A percentile compares a stretch with the other conserved stretches of the same genome.
Evolutionary conservation across 1,140 invertebrate genomes (phyloP).

Genomic region (Trachymyrmex septentrionalis): DNA sequence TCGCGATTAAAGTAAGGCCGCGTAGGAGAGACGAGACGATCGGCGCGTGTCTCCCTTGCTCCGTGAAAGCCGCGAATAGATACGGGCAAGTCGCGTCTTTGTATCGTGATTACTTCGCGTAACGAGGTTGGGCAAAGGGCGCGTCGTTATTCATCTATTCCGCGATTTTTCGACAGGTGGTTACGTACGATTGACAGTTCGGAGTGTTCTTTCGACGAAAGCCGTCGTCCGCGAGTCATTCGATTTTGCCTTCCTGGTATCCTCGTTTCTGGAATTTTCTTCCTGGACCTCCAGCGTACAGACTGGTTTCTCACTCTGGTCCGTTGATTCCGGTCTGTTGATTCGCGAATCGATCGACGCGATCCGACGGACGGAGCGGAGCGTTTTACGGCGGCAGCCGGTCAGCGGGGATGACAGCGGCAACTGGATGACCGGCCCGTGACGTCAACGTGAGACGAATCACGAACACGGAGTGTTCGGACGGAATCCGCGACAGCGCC

Average conservation of each 20-base stretch:
- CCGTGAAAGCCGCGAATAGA: not conserved
- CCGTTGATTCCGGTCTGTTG: slow-evolving; percentile 19
- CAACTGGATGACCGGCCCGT: not conserved
- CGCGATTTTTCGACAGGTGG: not conserved
- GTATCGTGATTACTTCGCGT: slow-evolving; percentile 12
- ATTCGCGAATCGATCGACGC: slow-evolving; percentile 42
- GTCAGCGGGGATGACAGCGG: not conserved
- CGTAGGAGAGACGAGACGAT: not conserved
- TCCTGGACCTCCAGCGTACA: not conserved
- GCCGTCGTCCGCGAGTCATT: not conserved
- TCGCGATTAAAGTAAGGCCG: not conserved
- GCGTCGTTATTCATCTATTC: not conserved
- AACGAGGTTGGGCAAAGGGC: slow-evolving; percentile 13
- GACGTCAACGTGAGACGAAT: slow-evolving; percentile 17
- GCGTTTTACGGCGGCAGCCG: no score
- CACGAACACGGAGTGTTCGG: not conserved
- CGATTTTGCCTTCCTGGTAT: not conserved
- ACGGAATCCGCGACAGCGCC: not conserved
- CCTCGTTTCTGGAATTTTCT: not conserved
- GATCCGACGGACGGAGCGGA: not conserved
- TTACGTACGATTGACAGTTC: slow-evolving; percentile 59
- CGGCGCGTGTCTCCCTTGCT: not conserved
- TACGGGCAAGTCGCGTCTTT: not conserved
- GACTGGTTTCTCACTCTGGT: not conserved
- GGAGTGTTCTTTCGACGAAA: not conserved